Conservation (phyloP, 2,113 vertebrate genomes). For the Pteronura brasiliensis region DNA sequence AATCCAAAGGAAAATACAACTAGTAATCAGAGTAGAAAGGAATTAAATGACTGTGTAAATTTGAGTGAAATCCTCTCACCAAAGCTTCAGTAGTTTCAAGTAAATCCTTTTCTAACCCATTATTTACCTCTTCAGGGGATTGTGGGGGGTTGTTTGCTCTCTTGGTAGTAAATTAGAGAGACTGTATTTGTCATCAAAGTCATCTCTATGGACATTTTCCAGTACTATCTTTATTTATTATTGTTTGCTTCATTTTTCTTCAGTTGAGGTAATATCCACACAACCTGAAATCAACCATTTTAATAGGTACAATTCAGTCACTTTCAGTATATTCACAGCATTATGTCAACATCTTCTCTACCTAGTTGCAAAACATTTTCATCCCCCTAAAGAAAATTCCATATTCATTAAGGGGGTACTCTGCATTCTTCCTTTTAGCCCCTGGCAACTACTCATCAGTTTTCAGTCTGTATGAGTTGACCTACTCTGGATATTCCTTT, state of each 20-base stretch:
- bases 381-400: not conserved
- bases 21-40: not conserved
- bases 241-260: not conserved
- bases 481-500: not conserved
- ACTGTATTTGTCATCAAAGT: not conserved
- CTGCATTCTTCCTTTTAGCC: not conserved
- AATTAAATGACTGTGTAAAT: not conserved
- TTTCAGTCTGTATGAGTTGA: not conserved
- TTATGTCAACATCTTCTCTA: not conserved
- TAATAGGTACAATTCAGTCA: not conserved
- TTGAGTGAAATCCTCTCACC: not conserved
- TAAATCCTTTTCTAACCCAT: not conserved
- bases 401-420: not conserved
- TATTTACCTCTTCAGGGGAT: not conserved
- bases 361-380: not conserved
- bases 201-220: not conserved
- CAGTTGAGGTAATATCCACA: not conserved
- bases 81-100: not conserved
- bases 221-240: not conserved
- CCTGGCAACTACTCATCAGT: not conserved
- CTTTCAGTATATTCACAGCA: not conserved
- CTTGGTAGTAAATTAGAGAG: not conserved
- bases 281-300: not conserved
- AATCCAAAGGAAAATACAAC: not conserved
- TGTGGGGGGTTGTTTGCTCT: not conserved